Percentiles rank a stretch among this genome's conserved stretches.
Evolutionary conservation across 2,888 invertebrate species (phyloP).

Genomic region (Sphaerophoria rueppellii): DNA sequence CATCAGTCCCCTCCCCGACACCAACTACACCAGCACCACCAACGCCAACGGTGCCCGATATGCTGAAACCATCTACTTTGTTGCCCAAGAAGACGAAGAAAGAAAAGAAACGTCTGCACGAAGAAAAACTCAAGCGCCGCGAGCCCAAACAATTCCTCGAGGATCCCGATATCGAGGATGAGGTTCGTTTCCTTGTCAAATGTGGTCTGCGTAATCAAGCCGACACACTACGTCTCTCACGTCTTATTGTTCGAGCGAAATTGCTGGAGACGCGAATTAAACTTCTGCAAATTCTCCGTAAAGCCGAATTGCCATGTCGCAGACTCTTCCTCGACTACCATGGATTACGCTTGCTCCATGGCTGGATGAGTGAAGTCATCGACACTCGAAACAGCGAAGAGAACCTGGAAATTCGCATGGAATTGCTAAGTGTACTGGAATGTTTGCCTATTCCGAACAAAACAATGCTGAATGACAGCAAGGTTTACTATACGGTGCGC

Average conservation of each 20-base stretch:
- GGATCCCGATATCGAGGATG: conserved; percentile 90
- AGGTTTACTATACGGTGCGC: conserved; percentile 92
- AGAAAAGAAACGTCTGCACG: conserved; percentile 76
- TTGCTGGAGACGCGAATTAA: conserved; percentile 89
- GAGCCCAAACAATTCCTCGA: conserved; percentile 83
- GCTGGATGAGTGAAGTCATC: conserved; percentile 91
- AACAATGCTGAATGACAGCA: conserved; percentile 95
- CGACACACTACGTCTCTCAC: conserved; percentile 93
- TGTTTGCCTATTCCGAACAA: conserved; percentile 96
- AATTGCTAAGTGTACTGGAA: conserved; percentile 90
- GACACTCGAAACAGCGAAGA: conserved; percentile 76
- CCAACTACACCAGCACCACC: background rate
- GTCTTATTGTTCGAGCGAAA: conserved; percentile 96
- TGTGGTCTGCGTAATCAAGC: conserved; percentile 94
- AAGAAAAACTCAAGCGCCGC: conserved; percentile 65
- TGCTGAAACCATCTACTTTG: conserved; percentile 1
- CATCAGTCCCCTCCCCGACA: conserved; percentile 13
- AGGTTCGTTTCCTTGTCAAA: conserved; percentile 90
- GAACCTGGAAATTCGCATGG: conserved; percentile 84
- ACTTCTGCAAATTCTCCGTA: conserved; percentile 89
- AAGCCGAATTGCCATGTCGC: conserved; percentile 91
- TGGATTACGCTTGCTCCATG: conserved; percentile 93
- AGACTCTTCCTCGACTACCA: conserved; percentile 96
- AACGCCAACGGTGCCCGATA: conserved; percentile 25
- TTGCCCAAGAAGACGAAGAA: conserved; percentile 56